Percentiles rank a stretch among this genome's conserved stretches.
Evolutionary conservation across 1,140 invertebrate species (phyloP).

Genomic region (Megalopta genalis): DNA sequence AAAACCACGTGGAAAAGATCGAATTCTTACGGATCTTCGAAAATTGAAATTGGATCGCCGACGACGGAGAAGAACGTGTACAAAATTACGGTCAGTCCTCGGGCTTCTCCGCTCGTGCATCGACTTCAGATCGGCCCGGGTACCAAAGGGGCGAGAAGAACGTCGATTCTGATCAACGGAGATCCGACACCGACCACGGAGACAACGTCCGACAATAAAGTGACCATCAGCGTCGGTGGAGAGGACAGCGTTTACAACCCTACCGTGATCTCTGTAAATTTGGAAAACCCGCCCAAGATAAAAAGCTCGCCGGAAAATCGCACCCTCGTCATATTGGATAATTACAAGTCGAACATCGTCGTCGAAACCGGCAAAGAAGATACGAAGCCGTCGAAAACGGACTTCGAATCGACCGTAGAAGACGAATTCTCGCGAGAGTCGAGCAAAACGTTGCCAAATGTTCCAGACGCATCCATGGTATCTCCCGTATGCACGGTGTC

Average conservation of each 20-base stretch:
- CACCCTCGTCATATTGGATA: slow-evolving; percentile 77
- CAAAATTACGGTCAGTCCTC: slow-evolving; percentile 77
- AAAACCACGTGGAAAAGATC: slow-evolving; percentile 59
- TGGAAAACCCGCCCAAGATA: slow-evolving; percentile 63
- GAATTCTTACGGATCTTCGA: slow-evolving; percentile 61
- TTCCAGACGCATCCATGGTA: neutral
- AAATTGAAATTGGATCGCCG: slow-evolving; percentile 68
- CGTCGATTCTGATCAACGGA: slow-evolving; percentile 88
- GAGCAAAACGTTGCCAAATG: neutral
- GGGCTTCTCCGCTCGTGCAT: slow-evolving; percentile 79
- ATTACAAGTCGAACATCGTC: slow-evolving; percentile 78
- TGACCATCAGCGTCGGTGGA: slow-evolving; percentile 78
- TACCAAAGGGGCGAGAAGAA: slow-evolving; percentile 81
- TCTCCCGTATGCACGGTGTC: too few relatives aligned
- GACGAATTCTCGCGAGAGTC: neutral
- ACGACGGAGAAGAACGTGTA: slow-evolving; percentile 71
- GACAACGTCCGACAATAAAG: slow-evolving; percentile 77
- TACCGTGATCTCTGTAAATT: slow-evolving; percentile 77
- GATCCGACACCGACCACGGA: slow-evolving; percentile 84
- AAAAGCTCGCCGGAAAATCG: slow-evolving; percentile 72
- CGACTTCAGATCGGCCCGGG: slow-evolving; percentile 81
- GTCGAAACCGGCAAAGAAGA: slow-evolving; percentile 61
- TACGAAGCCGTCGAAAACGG: neutral
- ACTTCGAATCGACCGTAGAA: neutral
- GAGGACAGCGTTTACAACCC: slow-evolving; percentile 77